Conservation (phyloP, 2,888 invertebrate species). For the Sarcophaga rosellei region DNA sequence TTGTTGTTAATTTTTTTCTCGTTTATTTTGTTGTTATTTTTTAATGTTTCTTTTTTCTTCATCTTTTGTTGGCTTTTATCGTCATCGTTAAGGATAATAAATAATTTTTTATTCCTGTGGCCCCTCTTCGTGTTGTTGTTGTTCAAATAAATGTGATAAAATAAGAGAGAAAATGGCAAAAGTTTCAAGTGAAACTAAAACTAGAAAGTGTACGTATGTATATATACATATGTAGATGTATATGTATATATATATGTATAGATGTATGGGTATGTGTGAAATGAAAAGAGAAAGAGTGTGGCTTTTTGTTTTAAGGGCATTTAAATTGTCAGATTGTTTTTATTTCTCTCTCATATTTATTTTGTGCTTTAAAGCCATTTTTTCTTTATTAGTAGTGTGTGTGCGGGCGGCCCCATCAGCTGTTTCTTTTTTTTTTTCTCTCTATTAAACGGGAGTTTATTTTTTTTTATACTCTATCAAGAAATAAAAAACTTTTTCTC, state of each 20-base stretch:
- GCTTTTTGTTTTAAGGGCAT: too few relatives aligned
- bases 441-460: background rate
- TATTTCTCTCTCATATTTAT: too few relatives aligned
- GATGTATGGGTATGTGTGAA: background rate
- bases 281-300: background rate
- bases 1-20: background rate
- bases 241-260: background rate
- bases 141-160: slow-evolving; percentile 13
- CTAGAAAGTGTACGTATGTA: background rate
- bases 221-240: background rate
- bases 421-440: too few relatives aligned
- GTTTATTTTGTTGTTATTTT: background rate
- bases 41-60: background rate
- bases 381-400: too few relatives aligned
- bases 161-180: background rate
- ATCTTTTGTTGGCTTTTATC: slow-evolving; percentile 28
- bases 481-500: too few relatives aligned
- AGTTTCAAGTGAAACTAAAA: slow-evolving; percentile 31
- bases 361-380: too few relatives aligned
- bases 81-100: slow-evolving; percentile 38
- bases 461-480: background rate
- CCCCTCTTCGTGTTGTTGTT: background rate
- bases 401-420: too few relatives aligned
- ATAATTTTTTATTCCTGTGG: slow-evolving; percentile 8
- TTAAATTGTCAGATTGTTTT: too few relatives aligned